Evolutionary conservation across 2,888 invertebrate species (phyloP).

Genomic region (Callyntrura sp.): DNA sequence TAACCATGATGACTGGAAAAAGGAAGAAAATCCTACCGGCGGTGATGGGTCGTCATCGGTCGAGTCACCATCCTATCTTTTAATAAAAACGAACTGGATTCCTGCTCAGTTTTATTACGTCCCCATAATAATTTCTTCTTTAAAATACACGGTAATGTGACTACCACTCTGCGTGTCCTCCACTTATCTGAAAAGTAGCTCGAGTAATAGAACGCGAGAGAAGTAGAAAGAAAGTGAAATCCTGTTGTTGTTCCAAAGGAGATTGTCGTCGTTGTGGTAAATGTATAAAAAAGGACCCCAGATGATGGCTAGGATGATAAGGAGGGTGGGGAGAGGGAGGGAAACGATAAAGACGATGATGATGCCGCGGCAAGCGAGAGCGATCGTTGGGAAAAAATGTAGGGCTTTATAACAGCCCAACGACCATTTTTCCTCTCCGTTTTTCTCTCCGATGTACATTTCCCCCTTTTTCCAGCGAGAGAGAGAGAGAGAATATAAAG

Average conservation of each 20-base stretch:
- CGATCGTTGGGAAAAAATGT: constrained; percentile 58
- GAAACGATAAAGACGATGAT: constrained; percentile 45
- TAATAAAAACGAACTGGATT: constrained; percentile 13
- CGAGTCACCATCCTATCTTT: background rate
- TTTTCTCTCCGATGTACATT: background rate
- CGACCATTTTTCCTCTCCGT: constrained; percentile 39
- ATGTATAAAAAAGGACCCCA: constrained; percentile 3
- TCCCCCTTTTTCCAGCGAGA: background rate
- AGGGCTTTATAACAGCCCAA: constrained; percentile 54
- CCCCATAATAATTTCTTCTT: background rate
- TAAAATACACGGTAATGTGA: constrained; percentile 8
- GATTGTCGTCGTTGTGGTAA: background rate
- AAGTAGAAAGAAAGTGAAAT: constrained; percentile 65
- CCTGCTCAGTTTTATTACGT: constrained; percentile 12
- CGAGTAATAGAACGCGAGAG: background rate
- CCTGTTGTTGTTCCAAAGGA: constrained; percentile 36
- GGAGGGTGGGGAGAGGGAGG: constrained; percentile 50
- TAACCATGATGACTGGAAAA: constrained; percentile 59
- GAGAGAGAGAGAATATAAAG: too few relatives aligned
- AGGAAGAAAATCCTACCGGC: constrained; percentile 44
- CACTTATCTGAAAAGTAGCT: constrained; percentile 26
- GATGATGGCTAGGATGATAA: constrained; percentile 49
- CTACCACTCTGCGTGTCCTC: background rate
- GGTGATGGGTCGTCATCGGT: constrained; percentile 11
- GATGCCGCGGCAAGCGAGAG: background rate